A percentile compares a stretch with the other conserved stretches of the same genome.
phyloP scores from a whole-genome alignment of 2,113 vertebrate genomes.

The Hippocampus mohnikei region DNA sequence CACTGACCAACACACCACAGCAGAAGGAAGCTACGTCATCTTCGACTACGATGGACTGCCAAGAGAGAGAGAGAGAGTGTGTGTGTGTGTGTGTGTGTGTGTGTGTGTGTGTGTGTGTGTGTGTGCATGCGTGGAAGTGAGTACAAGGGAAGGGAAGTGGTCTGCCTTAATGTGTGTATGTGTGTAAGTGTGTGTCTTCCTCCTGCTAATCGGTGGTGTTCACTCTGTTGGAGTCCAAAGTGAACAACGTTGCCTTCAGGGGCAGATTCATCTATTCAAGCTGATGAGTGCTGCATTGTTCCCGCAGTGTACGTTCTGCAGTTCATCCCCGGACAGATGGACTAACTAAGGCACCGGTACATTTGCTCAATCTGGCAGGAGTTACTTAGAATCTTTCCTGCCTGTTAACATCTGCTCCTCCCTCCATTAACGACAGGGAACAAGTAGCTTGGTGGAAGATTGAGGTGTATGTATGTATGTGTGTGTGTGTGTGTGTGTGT shows the following conservation, averaged over 20 bases:
- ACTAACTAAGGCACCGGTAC: conserved; percentile 20
- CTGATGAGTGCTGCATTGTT: conserved; percentile 60
- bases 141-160: not conserved
- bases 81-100: conserved; percentile 14
- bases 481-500: too few species aligned
- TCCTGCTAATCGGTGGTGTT: conserved; percentile 63
- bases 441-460: too few species aligned
- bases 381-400: conserved; percentile 68
- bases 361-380: conserved; percentile 70
- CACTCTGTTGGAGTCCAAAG: conserved; percentile 53
- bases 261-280: conserved; percentile 62
- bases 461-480: too few species aligned
- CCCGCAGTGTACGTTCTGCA: conserved; percentile 44
- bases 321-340: conserved; percentile 37
- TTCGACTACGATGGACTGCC: too few species aligned
- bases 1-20: too few species aligned
- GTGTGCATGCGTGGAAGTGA: conserved; percentile 17
- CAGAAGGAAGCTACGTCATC: too few species aligned
- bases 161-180: conserved; percentile 16
- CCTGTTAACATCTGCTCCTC: too few species aligned
- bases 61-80: too few species aligned
- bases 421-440: too few species aligned
- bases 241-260: conserved; percentile 61
- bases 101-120: conserved; percentile 9
- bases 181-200: conserved; percentile 24